These are phyloP conservation scores for Spea bombifrons DNA, from an alignment of 2,113 vertebrate species.

Conservation along the genomic window DNA sequence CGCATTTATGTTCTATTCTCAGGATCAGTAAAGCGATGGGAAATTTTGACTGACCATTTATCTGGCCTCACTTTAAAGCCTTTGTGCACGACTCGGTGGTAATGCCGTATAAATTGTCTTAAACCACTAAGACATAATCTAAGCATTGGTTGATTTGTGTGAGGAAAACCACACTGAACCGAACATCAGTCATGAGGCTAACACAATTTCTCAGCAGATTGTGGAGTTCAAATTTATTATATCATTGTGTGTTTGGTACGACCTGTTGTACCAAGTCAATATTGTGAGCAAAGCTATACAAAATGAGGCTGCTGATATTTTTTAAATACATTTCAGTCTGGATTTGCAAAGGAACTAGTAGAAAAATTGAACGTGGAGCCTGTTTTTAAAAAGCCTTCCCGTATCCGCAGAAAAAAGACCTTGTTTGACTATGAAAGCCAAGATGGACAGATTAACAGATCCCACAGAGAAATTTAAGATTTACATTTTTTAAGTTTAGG, in stretches of 20 bases:
- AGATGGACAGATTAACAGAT: not conserved
- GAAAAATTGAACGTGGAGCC: not conserved
- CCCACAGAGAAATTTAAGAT: no score
- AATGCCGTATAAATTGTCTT: slow-evolving; percentile 4
- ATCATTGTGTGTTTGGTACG: not conserved
- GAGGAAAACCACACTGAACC: slow-evolving; percentile 10
- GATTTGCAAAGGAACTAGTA: not conserved
- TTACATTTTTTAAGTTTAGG: no score
- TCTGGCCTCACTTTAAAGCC: not conserved
- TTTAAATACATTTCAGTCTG: no score
- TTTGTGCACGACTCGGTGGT: not conserved
- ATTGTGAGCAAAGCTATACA: not conserved
- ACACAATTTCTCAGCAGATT: slow-evolving; percentile 1
- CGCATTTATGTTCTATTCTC: slow-evolving; percentile 11
- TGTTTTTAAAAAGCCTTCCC: not conserved
- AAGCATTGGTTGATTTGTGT: slow-evolving; percentile 12
- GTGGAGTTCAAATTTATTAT: not conserved
- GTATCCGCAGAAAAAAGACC: not conserved
- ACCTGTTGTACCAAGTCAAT: slow-evolving; percentile 3
- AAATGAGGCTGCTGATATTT: not conserved
- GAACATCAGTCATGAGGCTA: not conserved
- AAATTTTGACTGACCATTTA: not conserved
- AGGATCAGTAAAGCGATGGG: not conserved
- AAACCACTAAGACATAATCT: not conserved
- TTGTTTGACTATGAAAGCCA: not conserved